A percentile compares a stretch with the other conserved stretches of the same genome.
phyloP scores from a whole-genome alignment of 2,113 vertebrate species.

The Serilophus lunatus region DNA sequence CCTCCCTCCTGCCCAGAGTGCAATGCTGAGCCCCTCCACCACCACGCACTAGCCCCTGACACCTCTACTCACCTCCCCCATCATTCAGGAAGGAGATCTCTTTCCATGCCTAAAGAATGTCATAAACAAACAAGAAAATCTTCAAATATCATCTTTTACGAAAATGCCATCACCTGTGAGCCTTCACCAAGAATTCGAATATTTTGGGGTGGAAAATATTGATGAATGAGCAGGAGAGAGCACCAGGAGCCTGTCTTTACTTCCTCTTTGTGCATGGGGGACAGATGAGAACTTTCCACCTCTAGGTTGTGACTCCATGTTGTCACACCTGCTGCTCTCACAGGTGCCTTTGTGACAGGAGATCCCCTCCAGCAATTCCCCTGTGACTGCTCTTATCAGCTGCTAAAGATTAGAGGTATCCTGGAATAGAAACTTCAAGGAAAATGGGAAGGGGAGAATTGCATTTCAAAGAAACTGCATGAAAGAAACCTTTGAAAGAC shows the following conservation, averaged over 20 bases:
- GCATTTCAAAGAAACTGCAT: constrained; percentile 57
- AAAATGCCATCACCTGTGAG: background rate
- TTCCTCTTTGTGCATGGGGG: background rate
- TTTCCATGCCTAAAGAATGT: background rate
- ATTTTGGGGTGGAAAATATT: accelerated
- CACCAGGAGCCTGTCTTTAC: background rate
- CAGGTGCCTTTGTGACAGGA: constrained; percentile 1
- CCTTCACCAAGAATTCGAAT: background rate
- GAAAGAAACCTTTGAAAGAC: constrained; percentile 60
- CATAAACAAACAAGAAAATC: background rate
- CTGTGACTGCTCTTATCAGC: constrained; percentile 18
- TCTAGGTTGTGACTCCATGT: background rate
- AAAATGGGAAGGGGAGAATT: constrained; percentile 33
- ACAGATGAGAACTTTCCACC: background rate
- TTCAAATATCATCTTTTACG: background rate
- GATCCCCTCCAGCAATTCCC: constrained; percentile 21
- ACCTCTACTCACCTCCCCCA: background rate
- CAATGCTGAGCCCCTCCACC: background rate
- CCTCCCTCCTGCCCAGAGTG: background rate
- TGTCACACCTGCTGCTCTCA: constrained; percentile 47
- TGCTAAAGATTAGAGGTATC: constrained; percentile 27
- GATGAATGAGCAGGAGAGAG: background rate
- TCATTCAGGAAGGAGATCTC: background rate
- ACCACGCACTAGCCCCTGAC: background rate
- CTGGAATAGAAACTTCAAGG: constrained; percentile 51